phyloP scores from a whole-genome alignment of 2,797 vertebrate species.

The Coendou prehensilis region DNA sequence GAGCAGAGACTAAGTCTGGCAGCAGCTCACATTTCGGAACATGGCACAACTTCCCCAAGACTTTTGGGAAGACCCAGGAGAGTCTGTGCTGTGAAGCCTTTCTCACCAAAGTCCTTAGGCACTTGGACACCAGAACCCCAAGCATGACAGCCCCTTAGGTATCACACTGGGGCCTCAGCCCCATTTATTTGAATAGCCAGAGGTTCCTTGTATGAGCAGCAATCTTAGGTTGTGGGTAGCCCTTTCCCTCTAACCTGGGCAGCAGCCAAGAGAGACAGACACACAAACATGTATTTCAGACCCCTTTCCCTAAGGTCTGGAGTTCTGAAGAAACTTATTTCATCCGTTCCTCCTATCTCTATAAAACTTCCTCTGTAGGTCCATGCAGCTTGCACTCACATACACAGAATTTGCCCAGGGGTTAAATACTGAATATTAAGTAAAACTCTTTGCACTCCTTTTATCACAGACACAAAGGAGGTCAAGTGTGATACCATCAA shows the following conservation, averaged over 20 bases:
- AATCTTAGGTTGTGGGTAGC: background rate
- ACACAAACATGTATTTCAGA: background rate
- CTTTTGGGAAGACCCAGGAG: slow-evolving; percentile 26
- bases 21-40: slow-evolving; percentile 68
- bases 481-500: background rate
- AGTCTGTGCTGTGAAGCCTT: background rate
- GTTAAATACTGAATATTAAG: background rate
- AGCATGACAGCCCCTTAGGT: background rate
- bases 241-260: background rate
- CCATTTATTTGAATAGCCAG: slow-evolving; percentile 79
- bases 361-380: background rate
- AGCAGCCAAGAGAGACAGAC: background rate
- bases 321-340: background rate
- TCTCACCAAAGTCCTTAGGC: background rate
- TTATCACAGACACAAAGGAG: background rate
- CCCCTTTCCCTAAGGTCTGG: background rate
- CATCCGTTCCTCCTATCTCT: background rate
- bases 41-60: background rate
- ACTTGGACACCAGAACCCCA: slow-evolving; percentile 28
- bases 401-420: background rate
- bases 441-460: background rate
- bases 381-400: background rate
- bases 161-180: slow-evolving; percentile 2
- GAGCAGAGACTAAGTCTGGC: background rate
- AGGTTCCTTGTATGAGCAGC: slow-evolving; percentile 26